Base-by-base conservation (phyloP, 23 tunicate genomes). In the Clavelina lepadiformis region DNA sequence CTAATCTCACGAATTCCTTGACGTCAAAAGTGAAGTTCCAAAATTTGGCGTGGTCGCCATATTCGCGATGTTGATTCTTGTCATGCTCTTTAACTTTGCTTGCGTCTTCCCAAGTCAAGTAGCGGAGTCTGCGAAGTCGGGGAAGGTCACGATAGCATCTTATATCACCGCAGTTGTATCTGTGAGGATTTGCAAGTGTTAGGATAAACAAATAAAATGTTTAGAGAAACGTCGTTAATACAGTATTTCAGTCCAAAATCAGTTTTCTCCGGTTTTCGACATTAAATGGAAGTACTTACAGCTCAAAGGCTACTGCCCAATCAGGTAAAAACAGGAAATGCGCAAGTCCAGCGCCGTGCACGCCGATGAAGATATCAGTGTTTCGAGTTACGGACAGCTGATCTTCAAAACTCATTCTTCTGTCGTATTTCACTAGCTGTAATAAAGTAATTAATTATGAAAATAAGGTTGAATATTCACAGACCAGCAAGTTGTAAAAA, bases 251-350 rank as follows among this genome's bases (percentile, higher is more conserved):
- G 15, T 44, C 49, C 11, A 44, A 53, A 53, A 53, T 24, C 21
- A 53, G 59, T n/a, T 44, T 44, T 44, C 49, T 44, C 15, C 13
- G 15, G 49, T 11, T 44, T 44, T 11, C 49, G 49, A 13, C 15
- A 41, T 15, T 41, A 15, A 11, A 6, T 6, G 6, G n/a, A 18
- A 6, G 7, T 23, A 83, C 93, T 76, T 30, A 84, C 93, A 84
- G 36, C 63, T 84, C 93, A 54, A 84, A 77, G 1, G 93, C 93
- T 13, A 84, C 84, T 22, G 93, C 93, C 93, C 93, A 84, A 2
- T 77, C 84, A 2, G 93, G 93, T 6, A 84, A 58, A 51, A 84
- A 84, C 28, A 84, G 65, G 59, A 84, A 84, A 77, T 84, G 93
- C 22, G 83, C 31, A 3, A 84, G 54, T 6, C 93, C 93, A 29